Evolutionary conservation across 2,113 vertebrate species (phyloP), one percentile per base, ranked within the genome.

Genomic region (Corydoras sp.): DNA sequence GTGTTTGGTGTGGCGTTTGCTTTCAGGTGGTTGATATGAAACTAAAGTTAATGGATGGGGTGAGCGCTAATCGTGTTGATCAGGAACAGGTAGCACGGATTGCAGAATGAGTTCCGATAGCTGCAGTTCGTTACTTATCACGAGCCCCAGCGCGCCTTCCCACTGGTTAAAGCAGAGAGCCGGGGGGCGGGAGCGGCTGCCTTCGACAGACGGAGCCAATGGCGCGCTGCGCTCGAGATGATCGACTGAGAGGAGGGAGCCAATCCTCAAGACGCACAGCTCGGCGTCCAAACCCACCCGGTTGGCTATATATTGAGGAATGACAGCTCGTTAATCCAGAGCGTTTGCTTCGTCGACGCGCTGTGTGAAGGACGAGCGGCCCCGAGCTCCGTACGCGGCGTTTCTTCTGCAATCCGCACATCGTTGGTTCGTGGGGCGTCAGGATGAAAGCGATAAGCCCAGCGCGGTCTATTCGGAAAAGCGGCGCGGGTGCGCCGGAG

Each of bases 401-500:
- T 55, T 35, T 72, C 62, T 76, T 10, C 0, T 51, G 56, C 69
- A 29, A 24, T 24, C 18, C 18, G 18, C 18, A 24, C 18, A 24
- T 24, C 2, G 18, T 24, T 24, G 18, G 18, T 24, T 24, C 35
- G 35, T 8, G 35, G 76, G 56, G 68, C 71, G 59, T 80, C 68
- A 82, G 77, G 65, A 99, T 99, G 97, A 99, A 99, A 93, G 96
- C 96, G 64, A 96, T 98, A 91, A 98, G 96, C 80, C 95, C 96
- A 0, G 95, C 96, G 74, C 88, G 95, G 65, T 95, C 96, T 64
- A 92, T 93, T 80, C 83, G 95, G 88, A 98, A 94, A 90, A 88
- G 65, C 82, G 91, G 71, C 88, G 81, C 82, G 65, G 91, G 84
- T 70, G 84, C 95, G 71, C 92, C 95, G 55, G 95, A 99, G 75